Base-by-base conservation (phyloP, 53 echinoderm and acorn worm species). In the Antedon mediterranea region DNA sequence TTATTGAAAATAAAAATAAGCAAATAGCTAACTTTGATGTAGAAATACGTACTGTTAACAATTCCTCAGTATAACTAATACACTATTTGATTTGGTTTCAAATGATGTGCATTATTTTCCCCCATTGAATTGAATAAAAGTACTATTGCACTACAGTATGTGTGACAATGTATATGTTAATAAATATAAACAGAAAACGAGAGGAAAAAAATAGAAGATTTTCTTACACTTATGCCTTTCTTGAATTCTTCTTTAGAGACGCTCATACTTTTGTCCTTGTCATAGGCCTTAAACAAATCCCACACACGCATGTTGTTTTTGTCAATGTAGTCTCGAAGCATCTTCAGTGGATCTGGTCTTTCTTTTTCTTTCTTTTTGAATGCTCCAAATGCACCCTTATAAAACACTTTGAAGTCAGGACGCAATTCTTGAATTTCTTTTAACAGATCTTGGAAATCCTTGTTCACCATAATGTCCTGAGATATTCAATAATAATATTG, bases 201-300 rank as follows among this genome's bases (percentile, higher is more conserved):
- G n/a, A n/a, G n/a, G n/a, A n/a, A n/a, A n/a, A n/a, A n/a, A n/a
- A n/a, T n/a, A n/a, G n/a, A n/a, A 37, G 4, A 37, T 4, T 6
- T 37, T 32, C 85, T 32, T 80, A 97, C 98, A 90, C 87, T 78
- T 34, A 97, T 84, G 33, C 98, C 98, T 74, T 84, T 92, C 78
- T 90, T 87, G 84, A 97, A 97, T 77, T 97, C 98, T 29, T 92
- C 89, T 43, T 78, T 71, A 23, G 98, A 88, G 32, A 97, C 98
- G 23, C 92, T 87, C 86, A 89, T 43, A 37, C 90, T 89, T 72
- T 97, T 97, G 81, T 97, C 98, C 78, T 97, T 97, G 77, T 97
- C 98, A 33, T 92, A 97, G 15, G 85, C 84, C 81, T 86, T 87
- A 80, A 97, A 97, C 57, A 97, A 80, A 71, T 97, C 98, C 89